Evolutionary conservation across 2,113 vertebrate species (phyloP).

Genomic region (Cryptoleucopteryx plumbea): DNA sequence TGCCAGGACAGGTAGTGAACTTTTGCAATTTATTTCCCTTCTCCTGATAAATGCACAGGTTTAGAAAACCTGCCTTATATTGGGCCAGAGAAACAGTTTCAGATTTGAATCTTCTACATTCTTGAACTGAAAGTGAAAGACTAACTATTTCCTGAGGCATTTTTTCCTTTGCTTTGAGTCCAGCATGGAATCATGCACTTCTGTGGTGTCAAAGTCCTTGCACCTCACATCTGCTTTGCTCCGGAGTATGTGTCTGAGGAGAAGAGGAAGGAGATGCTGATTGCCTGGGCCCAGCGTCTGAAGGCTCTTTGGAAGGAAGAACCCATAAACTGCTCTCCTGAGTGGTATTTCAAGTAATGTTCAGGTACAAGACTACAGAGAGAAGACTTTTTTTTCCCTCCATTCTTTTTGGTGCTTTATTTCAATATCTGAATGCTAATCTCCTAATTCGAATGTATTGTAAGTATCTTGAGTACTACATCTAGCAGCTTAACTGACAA

Average conservation of each 20-base stretch:
- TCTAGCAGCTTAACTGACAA: background rate
- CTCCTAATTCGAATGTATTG: background rate
- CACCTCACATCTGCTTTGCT: constrained; percentile 72
- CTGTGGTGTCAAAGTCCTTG: constrained; percentile 72
- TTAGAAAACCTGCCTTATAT: background rate
- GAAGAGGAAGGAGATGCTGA: constrained; percentile 61
- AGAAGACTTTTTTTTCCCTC: background rate
- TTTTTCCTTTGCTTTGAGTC: background rate
- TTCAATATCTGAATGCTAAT: background rate
- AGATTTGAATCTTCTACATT: background rate
- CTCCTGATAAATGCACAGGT: background rate
- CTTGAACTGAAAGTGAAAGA: background rate
- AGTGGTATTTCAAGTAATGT: constrained; percentile 68
- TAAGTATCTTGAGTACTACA: background rate
- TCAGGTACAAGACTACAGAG: background rate
- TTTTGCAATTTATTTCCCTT: background rate
- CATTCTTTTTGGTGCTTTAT: background rate
- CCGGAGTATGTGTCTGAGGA: constrained; percentile 43
- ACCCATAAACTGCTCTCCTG: constrained; percentile 65
- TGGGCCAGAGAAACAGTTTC: background rate
- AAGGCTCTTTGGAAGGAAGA: constrained; percentile 70
- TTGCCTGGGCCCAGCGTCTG: constrained; percentile 67
- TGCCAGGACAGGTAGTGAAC: background rate
- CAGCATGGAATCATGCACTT: constrained; percentile 75
- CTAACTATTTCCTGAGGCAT: background rate